Evolutionary conservation across 2,888 invertebrate genomes (phyloP), one percentile per base, ranked within the genome.

Genomic region (Phalera bucephala): DNA sequence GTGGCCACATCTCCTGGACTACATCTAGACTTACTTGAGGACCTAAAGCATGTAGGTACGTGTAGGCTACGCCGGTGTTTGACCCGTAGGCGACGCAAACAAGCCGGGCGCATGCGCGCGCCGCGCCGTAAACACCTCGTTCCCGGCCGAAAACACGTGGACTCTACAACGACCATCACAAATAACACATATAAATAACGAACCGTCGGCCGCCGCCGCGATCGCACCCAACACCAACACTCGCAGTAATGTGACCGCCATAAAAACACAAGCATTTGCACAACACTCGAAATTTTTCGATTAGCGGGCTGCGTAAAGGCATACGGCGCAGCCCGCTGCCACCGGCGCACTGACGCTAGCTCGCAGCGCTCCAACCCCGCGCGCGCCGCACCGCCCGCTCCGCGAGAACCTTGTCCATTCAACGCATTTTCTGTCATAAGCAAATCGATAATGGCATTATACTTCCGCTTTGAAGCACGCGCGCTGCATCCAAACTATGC

Each of bases 221-320:
- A 81, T 78, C 78, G 79, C 88, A 75, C 81, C 88, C 85, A 88
- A 72, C 82, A 85, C 80, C 82, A 91, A 88, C 92, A 93, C 91
- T 91, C 92, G 92, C 91, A 93, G 91, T 91, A 93, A 92, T 93
- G 92, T 92, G 91, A 93, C 91, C 93, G 94, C 94, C 94, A 94
- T 94, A 93, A 92, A 93, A 93, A 91, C 91, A 91, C 91, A 91
- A 91, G 91, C 93, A 93, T 93, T 92, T 92, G 93, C 91, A 90
- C 88, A 76, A 72, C 77, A 85, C 84, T 81, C 83, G 80, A 63
- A 76, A 79, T 73, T 45, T 67, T 66, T 59, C 72, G 80, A 72
- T 71, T 78, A 76, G 87, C 89, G 86, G 86, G 87, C 88, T 84
- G 88, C 87, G 84, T 71, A 61, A 55, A 71, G 51, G 77, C 75